Percentiles rank a stretch among this genome's conserved stretches.
Conservation (phyloP, 2,888 invertebrate genomes). For the Agrotis segetum region DNA sequence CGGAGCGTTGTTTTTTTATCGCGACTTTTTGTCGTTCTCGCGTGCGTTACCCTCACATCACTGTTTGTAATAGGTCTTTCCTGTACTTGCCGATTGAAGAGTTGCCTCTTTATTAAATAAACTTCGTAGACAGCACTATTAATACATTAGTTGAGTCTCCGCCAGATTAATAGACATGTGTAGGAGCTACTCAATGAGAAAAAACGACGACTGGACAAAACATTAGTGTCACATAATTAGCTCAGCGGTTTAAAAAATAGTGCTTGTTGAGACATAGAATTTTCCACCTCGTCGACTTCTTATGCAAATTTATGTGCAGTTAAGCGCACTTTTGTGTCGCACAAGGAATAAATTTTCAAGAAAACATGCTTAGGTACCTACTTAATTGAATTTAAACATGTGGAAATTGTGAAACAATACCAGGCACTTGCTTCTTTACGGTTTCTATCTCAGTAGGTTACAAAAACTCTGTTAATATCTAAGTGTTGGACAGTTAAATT, state of each 20-base stretch:
- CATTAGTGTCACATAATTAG: slow-evolving; percentile 37
- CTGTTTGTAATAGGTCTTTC: slow-evolving; percentile 60
- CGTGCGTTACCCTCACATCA: slow-evolving; percentile 84
- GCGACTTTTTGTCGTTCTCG: slow-evolving; percentile 80
- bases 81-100: slow-evolving; percentile 52
- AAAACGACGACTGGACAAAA: slow-evolving; percentile 39
- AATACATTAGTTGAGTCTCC: slow-evolving; percentile 60
- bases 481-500: too few relatives aligned
- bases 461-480: background rate
- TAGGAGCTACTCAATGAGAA: slow-evolving; percentile 38
- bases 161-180: slow-evolving; percentile 59
- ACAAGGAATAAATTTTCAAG: slow-evolving; percentile 25
- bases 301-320: slow-evolving; percentile 38
- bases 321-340: slow-evolving; percentile 40
- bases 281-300: slow-evolving; percentile 34
- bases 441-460: background rate
- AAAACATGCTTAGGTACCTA: slow-evolving; percentile 6
- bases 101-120: slow-evolving; percentile 54
- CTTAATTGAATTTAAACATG: slow-evolving; percentile 22
- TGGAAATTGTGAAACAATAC: background rate
- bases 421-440: background rate
- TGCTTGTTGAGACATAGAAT: slow-evolving; percentile 21
- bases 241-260: slow-evolving; percentile 26
- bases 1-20: slow-evolving; percentile 76
- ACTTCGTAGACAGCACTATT: slow-evolving; percentile 56